Evolutionary conservation across 2,113 vertebrate species (phyloP).

Genomic region (Scomber japonicus): DNA sequence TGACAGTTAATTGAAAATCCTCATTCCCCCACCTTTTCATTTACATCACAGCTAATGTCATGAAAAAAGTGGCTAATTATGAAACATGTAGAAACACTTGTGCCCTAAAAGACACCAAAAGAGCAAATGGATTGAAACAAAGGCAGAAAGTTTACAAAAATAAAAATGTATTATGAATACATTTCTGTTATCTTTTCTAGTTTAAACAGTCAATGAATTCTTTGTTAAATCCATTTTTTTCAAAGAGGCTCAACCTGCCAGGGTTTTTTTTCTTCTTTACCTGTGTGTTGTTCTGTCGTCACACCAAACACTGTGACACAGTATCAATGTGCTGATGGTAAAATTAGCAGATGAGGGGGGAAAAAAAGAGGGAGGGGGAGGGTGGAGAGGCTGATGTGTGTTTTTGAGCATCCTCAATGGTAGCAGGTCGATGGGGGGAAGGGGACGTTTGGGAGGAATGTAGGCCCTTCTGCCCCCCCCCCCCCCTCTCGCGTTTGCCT

Average conservation of each 20-base stretch:
- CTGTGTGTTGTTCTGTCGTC: slow-evolving; percentile 49
- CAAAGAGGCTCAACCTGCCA: not conserved
- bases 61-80: slow-evolving; percentile 5
- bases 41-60: not conserved
- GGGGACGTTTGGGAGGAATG: slow-evolving; percentile 88
- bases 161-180: not conserved
- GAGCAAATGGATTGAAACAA: not conserved
- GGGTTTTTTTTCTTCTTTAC: not conserved
- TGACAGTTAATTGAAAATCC: not conserved
- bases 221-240: not conserved
- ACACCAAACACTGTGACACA: slow-evolving; percentile 45
- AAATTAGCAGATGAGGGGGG: slow-evolving; percentile 51
- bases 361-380: not conserved
- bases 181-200: not conserved
- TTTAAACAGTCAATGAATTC: not conserved
- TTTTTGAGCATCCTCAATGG: slow-evolving; percentile 85
- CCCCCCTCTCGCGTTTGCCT: slow-evolving; percentile 29
- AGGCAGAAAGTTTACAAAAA: not conserved
- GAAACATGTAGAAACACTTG: not conserved
- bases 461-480: slow-evolving; percentile 86
- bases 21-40: not conserved
- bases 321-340: slow-evolving; percentile 46
- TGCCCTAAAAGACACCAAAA: too few relatives aligned
- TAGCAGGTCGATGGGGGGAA: slow-evolving; percentile 84
- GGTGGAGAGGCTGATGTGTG: slow-evolving; percentile 50